Base-by-base conservation (phyloP, 2,797 vertebrate genomes). In the Holocentrus rufus region DNA sequence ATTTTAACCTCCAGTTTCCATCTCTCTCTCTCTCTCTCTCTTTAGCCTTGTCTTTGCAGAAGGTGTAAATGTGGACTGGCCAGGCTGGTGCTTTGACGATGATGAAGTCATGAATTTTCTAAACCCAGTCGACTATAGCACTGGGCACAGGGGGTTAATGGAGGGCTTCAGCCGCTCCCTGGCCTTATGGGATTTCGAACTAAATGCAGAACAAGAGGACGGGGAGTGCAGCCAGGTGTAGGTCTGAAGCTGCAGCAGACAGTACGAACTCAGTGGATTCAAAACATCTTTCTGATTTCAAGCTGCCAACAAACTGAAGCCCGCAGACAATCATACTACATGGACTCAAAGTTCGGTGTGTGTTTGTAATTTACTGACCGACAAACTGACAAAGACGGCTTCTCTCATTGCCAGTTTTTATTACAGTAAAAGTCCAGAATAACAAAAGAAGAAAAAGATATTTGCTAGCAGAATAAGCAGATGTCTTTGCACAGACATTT, bases 71-170 rank as follows among this genome's bases (percentile, higher is more conserved):
- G 93, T 93, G 77, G 93, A 94, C 79, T 94, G 93, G 93, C 18
- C 80, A 1, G 93, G 92, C 63, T 95, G 93, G 94, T 93, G 91
- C 76, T 87, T 94, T 13, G 92, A 93, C 25, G 91, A 93, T 5
- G 78, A 91, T 0, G 93, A 94, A 22, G 87, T 93, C 31, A 78
- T 90, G 81, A 81, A 87, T 69, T 73, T 76, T 52, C 27, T 93
- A 55, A 58, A 31, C 0, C 88, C 87, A 4, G 53, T 73, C 1
- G 54, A 46, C 42, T 42, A 25, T 11, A 18, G 53, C 7, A 20
- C 17, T 39, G 25, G 1, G n/a, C 39, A 42, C 0, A 71, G 82
- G 58, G 83, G 87, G 27, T 60, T 84, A n/a, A 42, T 80, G 67
- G 81, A 85, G 72, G 72, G 52, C 72, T 77, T 91, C 67, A 80